Conservation (phyloP, 1,140 invertebrate species). For the Zophobas morio region DNA sequence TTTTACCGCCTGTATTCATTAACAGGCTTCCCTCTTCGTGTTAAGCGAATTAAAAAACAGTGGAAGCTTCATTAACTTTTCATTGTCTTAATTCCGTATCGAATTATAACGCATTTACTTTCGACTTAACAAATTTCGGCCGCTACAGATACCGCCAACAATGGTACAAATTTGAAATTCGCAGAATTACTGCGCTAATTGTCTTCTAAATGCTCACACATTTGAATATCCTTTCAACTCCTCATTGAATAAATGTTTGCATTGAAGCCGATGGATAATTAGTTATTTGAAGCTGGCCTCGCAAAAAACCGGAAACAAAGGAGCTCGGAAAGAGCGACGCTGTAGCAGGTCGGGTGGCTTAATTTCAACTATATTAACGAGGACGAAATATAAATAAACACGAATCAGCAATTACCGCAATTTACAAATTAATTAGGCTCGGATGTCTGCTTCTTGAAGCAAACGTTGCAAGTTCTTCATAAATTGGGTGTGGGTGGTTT, state of each 20-base stretch:
- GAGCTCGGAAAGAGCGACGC: too few species aligned
- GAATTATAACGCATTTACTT: slow-evolving; percentile 29
- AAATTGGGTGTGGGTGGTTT: too few species aligned
- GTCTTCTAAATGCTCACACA: slow-evolving; percentile 1
- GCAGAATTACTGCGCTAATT: background rate
- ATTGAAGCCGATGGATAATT: background rate
- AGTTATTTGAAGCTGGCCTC: background rate
- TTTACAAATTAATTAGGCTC: too few species aligned
- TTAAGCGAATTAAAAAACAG: slow-evolving; percentile 33
- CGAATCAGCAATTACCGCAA: too few species aligned
- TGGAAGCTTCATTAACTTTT: slow-evolving; percentile 22
- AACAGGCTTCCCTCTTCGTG: slow-evolving; percentile 10
- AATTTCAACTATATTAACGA: too few species aligned
- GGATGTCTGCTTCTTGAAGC: too few species aligned
- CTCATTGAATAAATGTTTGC: background rate
- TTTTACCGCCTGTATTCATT: slow-evolving; percentile 17
- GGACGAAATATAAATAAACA: too few species aligned
- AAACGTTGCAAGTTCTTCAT: too few species aligned
- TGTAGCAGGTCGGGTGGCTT: too few species aligned
- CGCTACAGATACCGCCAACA: background rate
- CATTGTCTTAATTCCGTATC: slow-evolving; percentile 18
- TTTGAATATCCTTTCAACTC: background rate
- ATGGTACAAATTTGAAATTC: background rate
- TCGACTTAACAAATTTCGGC: background rate
- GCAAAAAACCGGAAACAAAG: too few species aligned